Evolutionary conservation across 1,140 invertebrate genomes (phyloP).

Genomic region (Drosophila persimilis): DNA sequence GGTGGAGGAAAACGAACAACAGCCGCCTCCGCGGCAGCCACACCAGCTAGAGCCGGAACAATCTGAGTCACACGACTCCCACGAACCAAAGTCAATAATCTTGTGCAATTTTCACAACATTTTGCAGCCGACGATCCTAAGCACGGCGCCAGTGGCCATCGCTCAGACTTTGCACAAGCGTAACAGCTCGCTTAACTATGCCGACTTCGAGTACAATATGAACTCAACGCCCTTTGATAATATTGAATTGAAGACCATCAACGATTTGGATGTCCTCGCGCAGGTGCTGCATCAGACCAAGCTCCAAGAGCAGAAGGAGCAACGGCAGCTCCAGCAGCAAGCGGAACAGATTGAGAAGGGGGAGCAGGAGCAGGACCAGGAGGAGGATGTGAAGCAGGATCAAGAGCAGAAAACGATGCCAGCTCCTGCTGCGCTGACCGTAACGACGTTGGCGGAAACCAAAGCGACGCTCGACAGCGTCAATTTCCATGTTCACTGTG

Average conservation of each 20-base stretch:
- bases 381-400: constrained; percentile 6
- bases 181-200: constrained; percentile 85
- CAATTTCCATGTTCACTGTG: constrained; percentile 73
- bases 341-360: background rate
- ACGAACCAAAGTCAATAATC: constrained; percentile 83
- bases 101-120: constrained; percentile 82
- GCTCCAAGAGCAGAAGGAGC: constrained; percentile 37
- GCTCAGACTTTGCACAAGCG: constrained; percentile 51
- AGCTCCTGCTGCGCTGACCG: constrained; percentile 45
- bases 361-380: constrained; percentile 17
- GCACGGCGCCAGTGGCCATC: constrained; percentile 31
- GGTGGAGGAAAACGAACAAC: constrained; percentile 1
- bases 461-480: constrained; percentile 72
- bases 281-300: constrained; percentile 86
- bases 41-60: constrained; percentile 11
- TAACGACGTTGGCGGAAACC: constrained; percentile 71
- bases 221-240: constrained; percentile 95
- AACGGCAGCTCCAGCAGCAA: constrained; percentile 19
- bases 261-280: constrained; percentile 93
- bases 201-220: constrained; percentile 92
- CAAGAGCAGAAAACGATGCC: constrained; percentile 8
- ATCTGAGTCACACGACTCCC: constrained; percentile 47
- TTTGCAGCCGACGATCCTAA: constrained; percentile 71
- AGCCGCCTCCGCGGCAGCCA: background rate
- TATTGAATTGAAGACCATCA: constrained; percentile 94